These are phyloP conservation scores for Microplitis deprimator DNA, from an alignment of 2,888 invertebrate species.

Conservation along the genomic window DNA sequence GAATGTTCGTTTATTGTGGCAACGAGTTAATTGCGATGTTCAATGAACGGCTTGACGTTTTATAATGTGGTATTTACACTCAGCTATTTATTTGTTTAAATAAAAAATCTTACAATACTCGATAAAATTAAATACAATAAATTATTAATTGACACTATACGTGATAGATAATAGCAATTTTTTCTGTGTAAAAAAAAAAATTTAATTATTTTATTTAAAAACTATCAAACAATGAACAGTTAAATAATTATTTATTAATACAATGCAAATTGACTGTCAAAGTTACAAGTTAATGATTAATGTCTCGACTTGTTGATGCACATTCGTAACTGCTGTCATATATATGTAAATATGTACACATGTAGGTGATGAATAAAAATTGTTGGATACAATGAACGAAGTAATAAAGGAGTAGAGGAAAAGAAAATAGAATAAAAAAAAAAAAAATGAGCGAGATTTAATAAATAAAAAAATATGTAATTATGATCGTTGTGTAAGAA, in stretches of 20 bases:
- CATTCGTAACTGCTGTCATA: conserved; percentile 7
- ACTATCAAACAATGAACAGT: not conserved
- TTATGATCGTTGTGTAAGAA: not conserved
- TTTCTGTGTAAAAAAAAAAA: not conserved
- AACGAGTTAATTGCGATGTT: not conserved
- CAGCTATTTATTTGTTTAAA: not conserved
- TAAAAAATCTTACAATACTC: not conserved
- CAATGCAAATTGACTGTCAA: not conserved
- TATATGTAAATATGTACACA: not conserved
- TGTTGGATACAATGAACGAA: not conserved
- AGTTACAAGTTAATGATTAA: conserved; percentile 17
- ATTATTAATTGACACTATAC: not conserved
- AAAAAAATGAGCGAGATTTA: not conserved
- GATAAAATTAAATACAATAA: not conserved
- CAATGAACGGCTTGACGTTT: conserved; percentile 5
- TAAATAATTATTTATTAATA: not conserved
- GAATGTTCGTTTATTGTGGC: conserved; percentile 20
- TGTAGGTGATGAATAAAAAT: not conserved
- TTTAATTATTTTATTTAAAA: not conserved
- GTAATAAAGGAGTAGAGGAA: not conserved
- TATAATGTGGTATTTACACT: not conserved
- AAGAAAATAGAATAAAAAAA: not conserved
- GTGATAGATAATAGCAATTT: not conserved
- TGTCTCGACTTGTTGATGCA: conserved; percentile 9
- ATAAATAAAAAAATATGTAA: not conserved